These are phyloP conservation scores for Leuciscus waleckii DNA, from an alignment of 2,797 vertebrate genomes.

Conservation along the genomic window DNA sequence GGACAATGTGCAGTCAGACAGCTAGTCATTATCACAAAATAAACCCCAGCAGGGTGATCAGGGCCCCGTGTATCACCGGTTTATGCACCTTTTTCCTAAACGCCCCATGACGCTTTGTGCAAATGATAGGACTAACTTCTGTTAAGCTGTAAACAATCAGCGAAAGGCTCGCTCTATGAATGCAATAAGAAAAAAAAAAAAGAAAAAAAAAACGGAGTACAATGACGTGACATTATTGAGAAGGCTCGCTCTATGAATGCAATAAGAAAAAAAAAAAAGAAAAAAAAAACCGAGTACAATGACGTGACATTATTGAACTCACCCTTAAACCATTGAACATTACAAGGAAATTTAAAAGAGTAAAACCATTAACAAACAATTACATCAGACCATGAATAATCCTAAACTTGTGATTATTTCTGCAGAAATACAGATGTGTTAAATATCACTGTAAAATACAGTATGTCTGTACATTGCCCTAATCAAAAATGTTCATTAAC, in stretches of 20 bases:
- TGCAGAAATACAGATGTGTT: not conserved
- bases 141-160: not conserved
- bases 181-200: not conserved
- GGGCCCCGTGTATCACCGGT: not conserved
- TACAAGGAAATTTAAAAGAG: not conserved
- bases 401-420: not conserved
- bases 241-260: too few relatives aligned
- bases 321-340: not conserved
- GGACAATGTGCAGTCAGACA: not conserved
- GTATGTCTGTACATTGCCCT: not conserved
- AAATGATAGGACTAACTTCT: not conserved
- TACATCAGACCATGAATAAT: not conserved
- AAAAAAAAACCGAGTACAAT: not conserved
- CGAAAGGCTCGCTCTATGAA: not conserved
- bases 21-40: not conserved
- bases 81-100: not conserved
- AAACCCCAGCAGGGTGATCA: not conserved
- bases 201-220: too few relatives aligned
- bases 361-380: not conserved
- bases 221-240: not conserved
- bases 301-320: not conserved
- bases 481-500: not conserved
- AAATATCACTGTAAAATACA: not conserved
- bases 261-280: not conserved
- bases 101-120: not conserved